Evolutionary conservation across 2,113 vertebrate species (phyloP).

Genomic region (Boulengeromyrus knoepffleri): DNA sequence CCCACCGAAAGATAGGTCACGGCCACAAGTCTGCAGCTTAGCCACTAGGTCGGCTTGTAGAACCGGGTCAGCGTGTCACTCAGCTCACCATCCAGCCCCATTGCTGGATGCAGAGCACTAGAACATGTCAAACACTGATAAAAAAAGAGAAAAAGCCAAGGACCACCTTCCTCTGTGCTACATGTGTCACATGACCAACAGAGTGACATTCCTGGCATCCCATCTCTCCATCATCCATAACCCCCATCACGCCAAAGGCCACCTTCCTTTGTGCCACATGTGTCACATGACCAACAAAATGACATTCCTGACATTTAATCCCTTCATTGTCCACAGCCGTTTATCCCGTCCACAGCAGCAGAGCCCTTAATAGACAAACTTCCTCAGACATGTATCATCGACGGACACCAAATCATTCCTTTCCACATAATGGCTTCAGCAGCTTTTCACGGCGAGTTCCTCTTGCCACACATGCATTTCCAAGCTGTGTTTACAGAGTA

Average conservation of each 20-base stretch:
- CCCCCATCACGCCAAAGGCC: background rate
- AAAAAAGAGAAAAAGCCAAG: background rate
- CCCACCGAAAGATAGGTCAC: background rate
- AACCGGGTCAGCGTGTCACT: background rate
- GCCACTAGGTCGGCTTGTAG: background rate
- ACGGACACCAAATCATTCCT: background rate
- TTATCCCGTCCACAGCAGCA: background rate
- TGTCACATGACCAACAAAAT: background rate
- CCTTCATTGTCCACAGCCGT: background rate
- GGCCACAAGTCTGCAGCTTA: background rate
- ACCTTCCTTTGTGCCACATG: background rate
- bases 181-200: background rate
- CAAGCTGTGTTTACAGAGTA: conserved; percentile 8
- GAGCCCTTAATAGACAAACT: background rate
- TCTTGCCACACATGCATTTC: background rate
- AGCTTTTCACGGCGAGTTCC: conserved; percentile 27
- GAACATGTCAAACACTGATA: background rate
- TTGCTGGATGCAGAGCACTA: background rate
- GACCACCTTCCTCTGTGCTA: background rate
- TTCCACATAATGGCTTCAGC: conserved; percentile 25
- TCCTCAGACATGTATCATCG: background rate
- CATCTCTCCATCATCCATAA: background rate
- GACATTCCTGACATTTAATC: background rate
- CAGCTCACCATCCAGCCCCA: background rate
- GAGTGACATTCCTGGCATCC: background rate